Base-by-base conservation (phyloP, 1,140 invertebrate genomes). In the Drosophila watanabei region DNA sequence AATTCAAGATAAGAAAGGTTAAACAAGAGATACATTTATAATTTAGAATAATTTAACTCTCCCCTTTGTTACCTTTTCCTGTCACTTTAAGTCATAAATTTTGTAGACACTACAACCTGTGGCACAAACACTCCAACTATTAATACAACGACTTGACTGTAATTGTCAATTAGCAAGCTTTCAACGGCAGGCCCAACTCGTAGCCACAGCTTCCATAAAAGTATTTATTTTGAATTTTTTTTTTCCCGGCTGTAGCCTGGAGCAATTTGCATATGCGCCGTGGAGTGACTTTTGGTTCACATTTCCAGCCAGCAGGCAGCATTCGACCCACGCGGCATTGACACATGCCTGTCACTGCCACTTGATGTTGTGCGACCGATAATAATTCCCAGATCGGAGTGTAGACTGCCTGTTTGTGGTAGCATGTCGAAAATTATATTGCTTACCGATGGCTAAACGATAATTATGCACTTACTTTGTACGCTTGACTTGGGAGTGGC, bases 101-200 rank as follows among this genome's bases (percentile, higher is more conserved):
- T 54, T 0, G 11, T 54, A 35, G 30, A 33, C 10, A 13, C 30
- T 3, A 33, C n/a, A 8, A 51, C 16, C 49, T 30, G 28, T 65
- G 32, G 51, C 43, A 32, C 57, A 48, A 32, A 51, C 9, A 14
- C 37, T 10, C 37, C 39, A 14, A 54, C 24, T 56, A 32, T 18
- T 11, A 57, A 54, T 51, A 39, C 45, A 51, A 24, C 45, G 52
- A 82, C 75, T 69, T 66, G 62, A 39, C 79, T 59, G 65, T 79
- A 88, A 88, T 83, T 84, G 84, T 75, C 84, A 88, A 88, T 88
- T 88, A 88, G 84, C 84, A 72, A 77, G 80, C 84, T 88, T 88
- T 88, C 84, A 88, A 75, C 84, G 59, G 62, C 66, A 58, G 59
- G 49, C 30, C 57, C 48, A 41, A 43, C 61, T 60, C 46, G 57